Percentiles rank a stretch among this genome's conserved stretches.
phyloP scores from a whole-genome alignment of 2,888 invertebrate species.

The Orchestes rusci region DNA sequence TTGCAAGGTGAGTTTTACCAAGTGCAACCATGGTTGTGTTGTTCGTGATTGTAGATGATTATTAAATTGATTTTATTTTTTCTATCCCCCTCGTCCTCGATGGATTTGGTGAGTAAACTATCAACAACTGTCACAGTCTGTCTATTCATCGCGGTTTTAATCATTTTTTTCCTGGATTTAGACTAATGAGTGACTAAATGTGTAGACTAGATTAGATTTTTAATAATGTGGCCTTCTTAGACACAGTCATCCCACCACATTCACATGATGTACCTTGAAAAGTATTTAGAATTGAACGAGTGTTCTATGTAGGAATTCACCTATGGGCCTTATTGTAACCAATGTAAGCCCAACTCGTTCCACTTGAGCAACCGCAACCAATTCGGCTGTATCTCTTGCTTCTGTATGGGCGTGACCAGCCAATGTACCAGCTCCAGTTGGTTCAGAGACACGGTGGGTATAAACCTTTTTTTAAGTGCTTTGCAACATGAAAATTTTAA shows the following conservation, averaged over 20 bases:
- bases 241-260: neutral
- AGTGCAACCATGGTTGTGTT: no score
- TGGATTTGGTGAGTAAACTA: conserved; percentile 23
- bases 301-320: conserved; percentile 55
- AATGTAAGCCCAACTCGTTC: conserved; percentile 81
- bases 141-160: conserved; percentile 6
- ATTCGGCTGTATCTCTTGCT: conserved; percentile 89
- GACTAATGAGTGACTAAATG: no score
- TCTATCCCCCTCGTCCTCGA: conserved; percentile 12
- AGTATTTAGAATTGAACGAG: no score
- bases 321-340: conserved; percentile 76
- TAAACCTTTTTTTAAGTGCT: neutral
- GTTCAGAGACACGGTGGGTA: conserved; percentile 40
- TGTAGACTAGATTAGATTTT: neutral
- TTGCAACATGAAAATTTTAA: neutral
- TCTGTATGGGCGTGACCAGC: conserved; percentile 86
- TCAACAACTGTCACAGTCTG: conserved; percentile 1
- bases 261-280: no score
- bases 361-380: conserved; percentile 68
- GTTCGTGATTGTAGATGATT: no score
- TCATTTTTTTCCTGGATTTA: no score
- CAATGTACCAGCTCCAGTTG: conserved; percentile 70
- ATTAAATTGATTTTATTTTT: conserved; percentile 16
- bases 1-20: conserved; percentile 61
- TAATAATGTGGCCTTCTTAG: conserved; percentile 1